phyloP scores from a whole-genome alignment of 1,140 invertebrate genomes.

The Drosophila tropicalis region DNA sequence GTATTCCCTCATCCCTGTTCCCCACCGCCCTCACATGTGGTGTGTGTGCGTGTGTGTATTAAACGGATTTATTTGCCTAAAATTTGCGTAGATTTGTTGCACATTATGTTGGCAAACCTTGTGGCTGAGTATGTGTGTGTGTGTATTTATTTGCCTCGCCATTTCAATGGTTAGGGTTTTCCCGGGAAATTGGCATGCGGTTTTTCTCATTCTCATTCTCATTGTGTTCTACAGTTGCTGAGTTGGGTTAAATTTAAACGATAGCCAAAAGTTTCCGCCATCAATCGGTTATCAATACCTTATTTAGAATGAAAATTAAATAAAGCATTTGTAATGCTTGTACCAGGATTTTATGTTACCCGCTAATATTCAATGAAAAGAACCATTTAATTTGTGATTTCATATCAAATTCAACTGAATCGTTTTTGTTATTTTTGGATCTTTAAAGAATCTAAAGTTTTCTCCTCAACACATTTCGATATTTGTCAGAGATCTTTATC shows the following conservation, averaged over 20 bases:
- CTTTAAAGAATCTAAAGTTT: too few relatives aligned
- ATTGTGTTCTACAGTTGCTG: constrained; percentile 1
- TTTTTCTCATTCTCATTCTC: constrained; percentile 4
- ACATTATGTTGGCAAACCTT: constrained; percentile 58
- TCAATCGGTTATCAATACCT: constrained; percentile 5
- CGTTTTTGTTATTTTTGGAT: too few relatives aligned
- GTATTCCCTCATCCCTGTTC: not conserved
- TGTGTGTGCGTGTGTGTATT: constrained; percentile 45
- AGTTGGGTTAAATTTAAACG: constrained; percentile 14
- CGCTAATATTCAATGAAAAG: too few relatives aligned
- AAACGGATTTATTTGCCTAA: constrained; percentile 64
- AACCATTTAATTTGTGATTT: too few relatives aligned
- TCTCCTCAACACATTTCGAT: too few relatives aligned
- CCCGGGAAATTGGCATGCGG: constrained; percentile 8
- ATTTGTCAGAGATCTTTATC: too few relatives aligned
- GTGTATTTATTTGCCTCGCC: constrained; percentile 44
- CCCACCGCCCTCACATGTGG: not conserved
- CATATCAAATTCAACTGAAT: too few relatives aligned
- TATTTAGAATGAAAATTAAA: constrained; percentile 8
- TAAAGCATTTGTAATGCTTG: not conserved
- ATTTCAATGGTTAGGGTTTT: constrained; percentile 41
- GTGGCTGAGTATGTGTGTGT: constrained; percentile 29
- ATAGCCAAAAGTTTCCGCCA: constrained; percentile 5
- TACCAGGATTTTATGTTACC: not conserved
- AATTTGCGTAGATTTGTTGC: constrained; percentile 76